phyloP scores from a whole-genome alignment of 2,797 vertebrate species.

The Lithobates sylvaticus region DNA sequence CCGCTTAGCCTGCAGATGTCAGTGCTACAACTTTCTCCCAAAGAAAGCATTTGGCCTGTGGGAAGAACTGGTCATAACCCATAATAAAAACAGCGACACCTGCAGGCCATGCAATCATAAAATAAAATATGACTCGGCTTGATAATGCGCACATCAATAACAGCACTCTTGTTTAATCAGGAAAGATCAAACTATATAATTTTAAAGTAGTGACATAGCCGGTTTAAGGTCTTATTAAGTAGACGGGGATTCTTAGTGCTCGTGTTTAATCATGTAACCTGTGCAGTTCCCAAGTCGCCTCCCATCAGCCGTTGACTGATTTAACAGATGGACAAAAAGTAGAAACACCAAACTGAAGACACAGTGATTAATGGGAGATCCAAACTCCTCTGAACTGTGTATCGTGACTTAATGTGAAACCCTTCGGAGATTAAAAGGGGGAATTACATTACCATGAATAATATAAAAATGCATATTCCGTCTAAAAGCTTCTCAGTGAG shows the following conservation, averaged over 20 bases:
- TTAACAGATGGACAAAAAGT: conserved; percentile 92
- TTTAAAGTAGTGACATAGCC: conserved; percentile 3
- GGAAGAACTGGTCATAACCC: no score
- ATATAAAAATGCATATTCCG: conserved; percentile 76
- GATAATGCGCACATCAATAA: background rate
- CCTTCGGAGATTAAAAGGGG: conserved; percentile 86
- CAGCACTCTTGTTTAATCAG: background rate
- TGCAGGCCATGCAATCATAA: background rate
- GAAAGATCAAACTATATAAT: background rate
- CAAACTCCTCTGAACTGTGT: conserved; percentile 85
- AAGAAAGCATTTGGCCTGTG: background rate
- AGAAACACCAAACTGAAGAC: conserved; percentile 86
- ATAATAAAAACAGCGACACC: background rate
- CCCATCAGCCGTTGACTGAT: conserved; percentile 89
- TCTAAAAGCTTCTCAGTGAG: conserved; percentile 76
- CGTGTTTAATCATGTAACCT: conserved; percentile 81
- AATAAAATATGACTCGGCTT: background rate
- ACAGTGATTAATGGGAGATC: conserved; percentile 88
- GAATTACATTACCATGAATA: conserved; percentile 77
- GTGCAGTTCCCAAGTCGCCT: conserved; percentile 77
- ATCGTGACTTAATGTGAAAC: conserved; percentile 92
- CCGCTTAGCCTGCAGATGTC: background rate
- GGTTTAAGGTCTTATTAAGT: conserved; percentile 21
- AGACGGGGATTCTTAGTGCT: conserved; percentile 37
- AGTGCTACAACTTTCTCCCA: background rate